Base-by-base conservation (phyloP, 1,140 invertebrate genomes). In the Matsumurasca onukii region DNA sequence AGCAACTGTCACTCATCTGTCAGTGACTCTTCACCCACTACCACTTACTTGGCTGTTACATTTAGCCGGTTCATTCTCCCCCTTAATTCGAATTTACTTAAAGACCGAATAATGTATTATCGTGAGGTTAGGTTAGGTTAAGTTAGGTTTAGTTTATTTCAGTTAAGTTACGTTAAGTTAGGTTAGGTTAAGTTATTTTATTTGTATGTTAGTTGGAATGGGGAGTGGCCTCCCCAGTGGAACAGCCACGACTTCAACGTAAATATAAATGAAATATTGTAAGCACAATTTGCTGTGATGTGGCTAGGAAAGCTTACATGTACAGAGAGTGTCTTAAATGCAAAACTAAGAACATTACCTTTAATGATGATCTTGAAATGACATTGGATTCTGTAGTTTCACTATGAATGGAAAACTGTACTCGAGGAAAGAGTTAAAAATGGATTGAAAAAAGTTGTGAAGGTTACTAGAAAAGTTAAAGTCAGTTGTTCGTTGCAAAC, bases 401-500 rank as follows among this genome's bases (percentile, higher is more conserved):
- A 55, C 24, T 55, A 13, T 55, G 51, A 55, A 22, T 55, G 51
- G 51, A 55, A 55, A 55, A 55, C 12, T 55, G 51, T 55, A 13
- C 12, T 22, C 12, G 51, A 55, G 24, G 51, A 55, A 39, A 31
- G 68, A 52, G 52, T 73, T 70, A 48, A 70, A 15, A 59, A 22
- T 55, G 70, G 69, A 1, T 66, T 55, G 15, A 29, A 48, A 22
- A 45, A 1, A 48, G 66, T 48, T 62, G 29, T 52, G 69, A 61
- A 57, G 20, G 17, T 39, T 67, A 22, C 22, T 51, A 70, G 39
- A 55, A 39, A 29, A 64, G 57, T 68, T 68, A 59, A n/a, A 59
- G 25, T 31, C 25, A 31, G 27, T n/a, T 31, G 51, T 31, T 5
- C 2, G 17, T 20, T 34, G 17, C 5, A 68, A 57, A 34, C 57